These are phyloP conservation scores for Aricia artaxerxes DNA, from an alignment of 2,888 invertebrate species.

Conservation along the genomic window DNA sequence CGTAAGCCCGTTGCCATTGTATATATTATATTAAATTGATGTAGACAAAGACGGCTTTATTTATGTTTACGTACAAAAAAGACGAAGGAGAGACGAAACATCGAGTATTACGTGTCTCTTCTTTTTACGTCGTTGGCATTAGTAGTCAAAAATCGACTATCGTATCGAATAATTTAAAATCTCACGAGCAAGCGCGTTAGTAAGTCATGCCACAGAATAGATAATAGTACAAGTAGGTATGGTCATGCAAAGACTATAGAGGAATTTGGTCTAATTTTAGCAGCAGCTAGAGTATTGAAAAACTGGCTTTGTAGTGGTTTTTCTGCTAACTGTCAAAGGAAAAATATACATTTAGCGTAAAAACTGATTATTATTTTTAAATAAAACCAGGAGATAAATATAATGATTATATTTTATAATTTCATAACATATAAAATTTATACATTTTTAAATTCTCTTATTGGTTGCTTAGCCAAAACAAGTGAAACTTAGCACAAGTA, in stretches of 20 bases:
- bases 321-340: not conserved
- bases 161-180: not conserved
- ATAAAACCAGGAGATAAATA: constrained; percentile 41
- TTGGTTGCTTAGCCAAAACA: constrained; percentile 48
- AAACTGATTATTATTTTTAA: not conserved
- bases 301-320: not conserved
- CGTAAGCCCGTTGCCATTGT: not conserved
- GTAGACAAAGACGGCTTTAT: too few species aligned
- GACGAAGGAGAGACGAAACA: not conserved
- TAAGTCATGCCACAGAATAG: not conserved
- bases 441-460: constrained; percentile 38
- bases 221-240: too few species aligned
- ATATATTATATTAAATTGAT: not conserved
- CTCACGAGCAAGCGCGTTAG: not conserved
- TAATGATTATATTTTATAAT: constrained; percentile 42
- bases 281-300: not conserved
- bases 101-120: not conserved
- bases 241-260: too few species aligned
- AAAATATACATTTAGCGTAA: not conserved
- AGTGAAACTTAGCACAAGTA: constrained; percentile 43
- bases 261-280: not conserved
- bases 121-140: not conserved
- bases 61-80: not conserved
- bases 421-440: constrained; percentile 36
- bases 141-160: not conserved